Conservation (phyloP, 2,888 invertebrate genomes). For the Diarsia mendica region DNA sequence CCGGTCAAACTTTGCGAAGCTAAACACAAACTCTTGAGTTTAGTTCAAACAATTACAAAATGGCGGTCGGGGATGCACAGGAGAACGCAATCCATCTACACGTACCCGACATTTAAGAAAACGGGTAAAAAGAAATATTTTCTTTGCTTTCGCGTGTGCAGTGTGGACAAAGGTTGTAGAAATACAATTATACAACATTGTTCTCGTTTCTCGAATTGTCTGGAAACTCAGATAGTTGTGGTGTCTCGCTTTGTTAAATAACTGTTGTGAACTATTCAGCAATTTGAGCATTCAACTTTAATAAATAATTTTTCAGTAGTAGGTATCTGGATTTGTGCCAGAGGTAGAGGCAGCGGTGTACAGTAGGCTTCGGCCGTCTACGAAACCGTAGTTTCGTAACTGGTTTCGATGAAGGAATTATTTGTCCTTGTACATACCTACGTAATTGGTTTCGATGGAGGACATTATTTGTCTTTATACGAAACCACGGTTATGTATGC, state of each 20-base stretch:
- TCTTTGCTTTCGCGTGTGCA: neutral
- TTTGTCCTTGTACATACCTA: too few species aligned
- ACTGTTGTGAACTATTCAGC: slow-evolving; percentile 5
- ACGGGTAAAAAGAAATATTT: slow-evolving; percentile 3
- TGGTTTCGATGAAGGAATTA: too few species aligned
- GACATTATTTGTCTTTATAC: too few species aligned
- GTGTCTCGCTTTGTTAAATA: neutral
- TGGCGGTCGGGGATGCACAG: neutral
- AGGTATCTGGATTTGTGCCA: too few species aligned
- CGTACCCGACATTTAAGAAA: slow-evolving; percentile 5
- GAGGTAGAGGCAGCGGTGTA: too few species aligned
- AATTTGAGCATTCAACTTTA: too few species aligned
- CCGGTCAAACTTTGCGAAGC: neutral
- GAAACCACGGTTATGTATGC: too few species aligned
- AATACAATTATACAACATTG: slow-evolving; percentile 1
- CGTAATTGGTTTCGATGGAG: too few species aligned
- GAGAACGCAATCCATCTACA: neutral
- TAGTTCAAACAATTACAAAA: slow-evolving; percentile 20
- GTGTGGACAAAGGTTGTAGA: slow-evolving; percentile 10
- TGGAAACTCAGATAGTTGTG: neutral
- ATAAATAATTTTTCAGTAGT: neutral
- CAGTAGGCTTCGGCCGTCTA: too few species aligned
- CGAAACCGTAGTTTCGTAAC: too few species aligned
- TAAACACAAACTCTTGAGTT: neutral
- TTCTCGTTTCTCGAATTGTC: slow-evolving; percentile 4